Evolutionary conservation across 2,888 invertebrate species (phyloP).

Genomic region (Nipponacmea schrenckii): DNA sequence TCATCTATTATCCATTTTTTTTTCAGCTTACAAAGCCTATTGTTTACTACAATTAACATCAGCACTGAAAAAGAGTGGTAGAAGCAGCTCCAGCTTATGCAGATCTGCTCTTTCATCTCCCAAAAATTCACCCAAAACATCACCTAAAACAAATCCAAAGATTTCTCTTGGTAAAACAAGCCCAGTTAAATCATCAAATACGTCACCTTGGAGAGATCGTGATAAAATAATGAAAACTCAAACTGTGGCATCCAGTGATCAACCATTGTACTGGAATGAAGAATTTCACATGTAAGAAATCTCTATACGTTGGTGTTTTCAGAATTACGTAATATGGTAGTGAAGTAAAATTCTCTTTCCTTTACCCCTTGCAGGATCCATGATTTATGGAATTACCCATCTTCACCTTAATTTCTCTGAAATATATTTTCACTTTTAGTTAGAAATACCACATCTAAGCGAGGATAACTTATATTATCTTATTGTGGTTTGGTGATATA

Average conservation of each 20-base stretch:
- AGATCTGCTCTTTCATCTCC: not conserved
- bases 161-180: conserved; percentile 30
- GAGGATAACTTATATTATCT: too few relatives aligned
- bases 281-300: conserved; percentile 55
- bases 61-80: not conserved
- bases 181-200: too few relatives aligned
- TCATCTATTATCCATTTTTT: not conserved
- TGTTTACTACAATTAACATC: conserved; percentile 37
- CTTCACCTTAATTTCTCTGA: too few relatives aligned
- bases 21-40: conserved; percentile 41
- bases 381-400: too few relatives aligned
- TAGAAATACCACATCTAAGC: too few relatives aligned
- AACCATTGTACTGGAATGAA: conserved; percentile 57
- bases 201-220: too few relatives aligned
- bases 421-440: too few relatives aligned
- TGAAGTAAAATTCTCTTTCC: too few relatives aligned
- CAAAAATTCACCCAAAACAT: conserved; percentile 21
- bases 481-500: too few relatives aligned
- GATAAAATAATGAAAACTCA: conserved; percentile 40
- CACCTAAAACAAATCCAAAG: conserved; percentile 36
- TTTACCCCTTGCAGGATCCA: too few relatives aligned
- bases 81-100: conserved; percentile 14
- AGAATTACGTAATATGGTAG: too few relatives aligned
- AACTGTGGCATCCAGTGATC: conserved; percentile 39
- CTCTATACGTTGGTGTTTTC: too few relatives aligned